These are phyloP conservation scores for Ctenicera cuprea DNA, from an alignment of 2,888 invertebrate species.

Conservation along the genomic window DNA sequence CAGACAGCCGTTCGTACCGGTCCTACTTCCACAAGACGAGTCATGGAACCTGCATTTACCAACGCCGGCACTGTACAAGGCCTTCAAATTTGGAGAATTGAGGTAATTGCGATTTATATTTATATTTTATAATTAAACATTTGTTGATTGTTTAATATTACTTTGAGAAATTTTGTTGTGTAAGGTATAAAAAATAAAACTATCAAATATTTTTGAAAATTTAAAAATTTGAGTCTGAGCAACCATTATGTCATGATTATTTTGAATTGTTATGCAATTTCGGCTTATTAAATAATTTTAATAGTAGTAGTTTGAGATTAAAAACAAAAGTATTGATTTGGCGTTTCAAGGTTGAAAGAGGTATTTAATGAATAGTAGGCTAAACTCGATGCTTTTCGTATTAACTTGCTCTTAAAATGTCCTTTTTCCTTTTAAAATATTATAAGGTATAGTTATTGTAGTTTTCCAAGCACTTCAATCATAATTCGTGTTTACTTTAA, in stretches of 20 bases:
- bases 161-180: no score
- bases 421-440: no score
- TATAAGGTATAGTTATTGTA: no score
- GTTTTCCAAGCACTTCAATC: no score
- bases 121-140: no score
- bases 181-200: no score
- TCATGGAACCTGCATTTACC: conserved; percentile 81
- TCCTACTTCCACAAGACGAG: conserved; percentile 57
- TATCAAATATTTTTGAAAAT: no score
- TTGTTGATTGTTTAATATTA: no score
- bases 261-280: background rate
- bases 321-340: conserved; percentile 14
- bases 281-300: background rate
- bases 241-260: background rate
- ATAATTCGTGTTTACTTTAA: no score
- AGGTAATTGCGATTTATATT: conserved; percentile 76
- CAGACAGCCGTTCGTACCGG: conserved; percentile 17
- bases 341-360: conserved; percentile 9
- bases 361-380: background rate
- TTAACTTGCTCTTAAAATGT: background rate
- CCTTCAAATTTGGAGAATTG: conserved; percentile 87
- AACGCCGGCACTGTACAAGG: conserved; percentile 82
- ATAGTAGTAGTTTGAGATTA: background rate
- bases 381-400: background rate
- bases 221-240: no score